These are phyloP conservation scores for Tachysurus vachellii DNA, from an alignment of 2,113 vertebrate species.

Conservation along the genomic window DNA sequence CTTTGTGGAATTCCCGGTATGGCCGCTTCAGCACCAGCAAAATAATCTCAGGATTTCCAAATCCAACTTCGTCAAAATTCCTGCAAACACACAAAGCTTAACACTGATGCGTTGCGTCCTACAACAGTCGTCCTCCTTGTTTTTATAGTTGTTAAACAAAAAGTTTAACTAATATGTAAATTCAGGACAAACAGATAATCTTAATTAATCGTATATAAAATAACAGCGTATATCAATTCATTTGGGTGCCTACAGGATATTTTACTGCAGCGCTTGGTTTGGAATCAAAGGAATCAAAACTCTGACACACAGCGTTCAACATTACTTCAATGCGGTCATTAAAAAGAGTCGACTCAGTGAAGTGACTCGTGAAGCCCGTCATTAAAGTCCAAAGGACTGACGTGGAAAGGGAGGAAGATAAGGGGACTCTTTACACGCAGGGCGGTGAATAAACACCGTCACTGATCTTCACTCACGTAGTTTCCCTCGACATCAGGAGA, in stretches of 20 bases:
- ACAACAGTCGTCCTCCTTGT: not conserved
- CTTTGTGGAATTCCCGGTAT: conserved; percentile 28
- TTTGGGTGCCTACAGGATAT: not conserved
- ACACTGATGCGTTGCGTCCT: too few relatives aligned
- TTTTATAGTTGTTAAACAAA: not conserved
- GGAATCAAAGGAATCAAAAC: not conserved
- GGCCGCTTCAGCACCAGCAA: not conserved
- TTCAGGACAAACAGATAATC: not conserved
- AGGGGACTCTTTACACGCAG: conserved; percentile 10
- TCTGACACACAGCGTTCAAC: not conserved
- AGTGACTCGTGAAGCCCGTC: conserved; percentile 20
- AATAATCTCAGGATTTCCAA: not conserved
- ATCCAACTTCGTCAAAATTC: not conserved
- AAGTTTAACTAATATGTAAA: not conserved
- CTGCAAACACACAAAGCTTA: not conserved
- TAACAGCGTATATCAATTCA: not conserved
- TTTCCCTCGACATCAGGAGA: conserved; percentile 24
- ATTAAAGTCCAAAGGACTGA: conserved; percentile 29
- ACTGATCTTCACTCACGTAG: conserved; percentile 34
- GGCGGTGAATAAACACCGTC: conserved; percentile 43
- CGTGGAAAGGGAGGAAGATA: conserved; percentile 45
- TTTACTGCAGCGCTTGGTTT: not conserved
- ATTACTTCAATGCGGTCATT: not conserved
- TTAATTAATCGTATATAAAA: not conserved
- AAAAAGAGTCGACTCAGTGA: conserved; percentile 16